Conservation (phyloP, 92 coral and sea anemone species). For the Metridium senile region DNA sequence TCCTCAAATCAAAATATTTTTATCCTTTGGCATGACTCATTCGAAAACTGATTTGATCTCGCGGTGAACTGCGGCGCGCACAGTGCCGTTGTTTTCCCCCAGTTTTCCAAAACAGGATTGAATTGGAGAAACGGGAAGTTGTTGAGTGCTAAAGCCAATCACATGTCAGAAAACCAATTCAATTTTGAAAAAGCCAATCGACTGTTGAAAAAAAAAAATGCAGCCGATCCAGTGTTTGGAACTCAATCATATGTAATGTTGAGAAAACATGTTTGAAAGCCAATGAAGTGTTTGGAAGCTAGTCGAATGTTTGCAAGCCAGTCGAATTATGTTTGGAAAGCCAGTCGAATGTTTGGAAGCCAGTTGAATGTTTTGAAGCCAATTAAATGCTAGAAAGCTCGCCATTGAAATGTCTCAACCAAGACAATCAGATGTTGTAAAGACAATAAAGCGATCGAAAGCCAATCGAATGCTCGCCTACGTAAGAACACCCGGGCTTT, state of each 20-base stretch:
- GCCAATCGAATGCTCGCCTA: not conserved
- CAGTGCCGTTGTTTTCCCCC: not conserved
- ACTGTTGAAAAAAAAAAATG: too few relatives aligned
- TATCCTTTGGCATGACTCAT: not conserved
- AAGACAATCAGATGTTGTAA: too few relatives aligned
- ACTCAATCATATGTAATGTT: too few relatives aligned
- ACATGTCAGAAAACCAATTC: not conserved
- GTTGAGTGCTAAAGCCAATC: not conserved
- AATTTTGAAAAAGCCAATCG: not conserved
- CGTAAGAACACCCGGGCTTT: constrained; percentile 8
- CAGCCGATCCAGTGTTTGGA: too few relatives aligned
- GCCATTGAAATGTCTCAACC: too few relatives aligned
- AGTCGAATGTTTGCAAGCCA: not conserved
- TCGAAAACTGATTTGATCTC: not conserved
- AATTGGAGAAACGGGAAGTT: not conserved
- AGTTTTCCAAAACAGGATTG: constrained; percentile 1
- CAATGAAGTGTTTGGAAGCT: too few relatives aligned
- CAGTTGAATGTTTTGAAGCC: too few relatives aligned
- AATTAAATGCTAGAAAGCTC: too few relatives aligned
- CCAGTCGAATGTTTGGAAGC: too few relatives aligned
- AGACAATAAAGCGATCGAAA: too few relatives aligned
- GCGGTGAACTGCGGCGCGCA: not conserved
- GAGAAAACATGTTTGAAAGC: too few relatives aligned
- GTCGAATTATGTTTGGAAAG: too few relatives aligned
- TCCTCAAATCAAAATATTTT: not conserved